phyloP scores from a whole-genome alignment of 2,888 invertebrate genomes.

The Campoletis raptor region DNA sequence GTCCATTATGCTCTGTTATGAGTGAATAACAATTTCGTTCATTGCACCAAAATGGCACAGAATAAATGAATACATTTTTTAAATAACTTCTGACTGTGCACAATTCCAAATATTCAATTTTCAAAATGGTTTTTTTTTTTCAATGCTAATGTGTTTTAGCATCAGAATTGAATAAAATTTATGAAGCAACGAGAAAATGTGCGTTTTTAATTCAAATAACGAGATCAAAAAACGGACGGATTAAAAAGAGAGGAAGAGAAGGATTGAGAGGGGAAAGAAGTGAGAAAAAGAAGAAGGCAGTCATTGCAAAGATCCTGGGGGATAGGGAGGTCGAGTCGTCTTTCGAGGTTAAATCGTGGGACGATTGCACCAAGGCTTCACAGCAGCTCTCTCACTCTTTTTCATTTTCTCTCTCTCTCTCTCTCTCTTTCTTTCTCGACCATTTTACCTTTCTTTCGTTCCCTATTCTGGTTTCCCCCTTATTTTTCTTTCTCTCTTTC shows the following conservation, averaged over 20 bases:
- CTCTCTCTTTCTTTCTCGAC: constrained; percentile 53
- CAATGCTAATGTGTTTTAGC: background rate
- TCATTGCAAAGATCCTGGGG: constrained; percentile 70
- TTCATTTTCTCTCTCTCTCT: constrained; percentile 28
- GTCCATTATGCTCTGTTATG: constrained; percentile 12
- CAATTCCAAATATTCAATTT: background rate
- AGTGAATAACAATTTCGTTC: background rate
- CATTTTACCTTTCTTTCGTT: constrained; percentile 66
- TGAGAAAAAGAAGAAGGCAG: constrained; percentile 65
- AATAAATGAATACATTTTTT: background rate
- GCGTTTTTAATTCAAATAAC: constrained; percentile 70
- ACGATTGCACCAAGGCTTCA: constrained; percentile 73
- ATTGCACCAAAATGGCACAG: background rate
- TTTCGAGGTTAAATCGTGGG: constrained; percentile 76
- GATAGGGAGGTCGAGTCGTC: constrained; percentile 78
- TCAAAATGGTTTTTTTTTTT: background rate
- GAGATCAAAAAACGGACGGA: constrained; percentile 37
- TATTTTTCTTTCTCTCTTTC: constrained; percentile 60
- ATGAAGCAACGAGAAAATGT: constrained; percentile 27
- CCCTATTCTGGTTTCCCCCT: constrained; percentile 44
- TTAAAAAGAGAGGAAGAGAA: background rate
- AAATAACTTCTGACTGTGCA: background rate
- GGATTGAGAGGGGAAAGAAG: constrained; percentile 20
- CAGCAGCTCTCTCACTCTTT: constrained; percentile 24
- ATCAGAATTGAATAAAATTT: background rate